Evolutionary conservation across 2,113 vertebrate genomes (phyloP).

Genomic region (pig (Sus scrofa)): DNA sequence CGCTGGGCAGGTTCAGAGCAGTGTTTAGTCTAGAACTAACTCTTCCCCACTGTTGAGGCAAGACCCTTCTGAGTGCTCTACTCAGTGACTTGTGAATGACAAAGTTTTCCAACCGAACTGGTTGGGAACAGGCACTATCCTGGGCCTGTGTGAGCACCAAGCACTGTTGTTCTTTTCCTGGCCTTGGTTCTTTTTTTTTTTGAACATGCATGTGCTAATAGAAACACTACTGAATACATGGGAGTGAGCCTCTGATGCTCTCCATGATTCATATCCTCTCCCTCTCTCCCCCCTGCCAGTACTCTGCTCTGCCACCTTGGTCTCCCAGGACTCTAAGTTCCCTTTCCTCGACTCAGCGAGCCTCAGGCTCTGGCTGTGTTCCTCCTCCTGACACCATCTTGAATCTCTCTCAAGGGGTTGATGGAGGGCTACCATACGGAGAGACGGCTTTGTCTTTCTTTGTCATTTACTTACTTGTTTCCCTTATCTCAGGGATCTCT

Average conservation of each 20-base stretch:
- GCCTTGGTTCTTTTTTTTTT: conserved; percentile 21
- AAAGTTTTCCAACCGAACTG: neutral
- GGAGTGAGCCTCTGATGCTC: neutral
- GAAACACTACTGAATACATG: neutral
- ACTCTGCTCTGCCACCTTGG: neutral
- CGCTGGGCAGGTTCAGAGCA: conserved; percentile 34
- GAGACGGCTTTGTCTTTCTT: no score
- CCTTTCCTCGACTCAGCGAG: neutral
- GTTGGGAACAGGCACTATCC: neutral
- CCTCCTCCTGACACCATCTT: neutral
- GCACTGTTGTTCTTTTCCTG: neutral
- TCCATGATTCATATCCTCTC: neutral
- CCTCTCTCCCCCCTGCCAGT: neutral
- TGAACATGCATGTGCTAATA: neutral
- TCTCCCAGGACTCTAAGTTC: neutral
- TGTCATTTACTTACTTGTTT: neutral
- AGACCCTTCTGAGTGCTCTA: conserved; percentile 22
- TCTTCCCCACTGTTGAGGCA: conserved; percentile 44
- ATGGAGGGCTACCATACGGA: neutral
- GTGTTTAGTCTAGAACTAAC: conserved; percentile 61
- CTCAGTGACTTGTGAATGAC: neutral
- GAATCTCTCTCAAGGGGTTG: neutral
- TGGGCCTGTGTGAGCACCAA: neutral
- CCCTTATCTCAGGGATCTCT: neutral
- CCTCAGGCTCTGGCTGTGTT: neutral